Base-by-base conservation (phyloP, 35 echinoderm and acorn worm species). In the Hemicentrotus pulcherrimus region DNA sequence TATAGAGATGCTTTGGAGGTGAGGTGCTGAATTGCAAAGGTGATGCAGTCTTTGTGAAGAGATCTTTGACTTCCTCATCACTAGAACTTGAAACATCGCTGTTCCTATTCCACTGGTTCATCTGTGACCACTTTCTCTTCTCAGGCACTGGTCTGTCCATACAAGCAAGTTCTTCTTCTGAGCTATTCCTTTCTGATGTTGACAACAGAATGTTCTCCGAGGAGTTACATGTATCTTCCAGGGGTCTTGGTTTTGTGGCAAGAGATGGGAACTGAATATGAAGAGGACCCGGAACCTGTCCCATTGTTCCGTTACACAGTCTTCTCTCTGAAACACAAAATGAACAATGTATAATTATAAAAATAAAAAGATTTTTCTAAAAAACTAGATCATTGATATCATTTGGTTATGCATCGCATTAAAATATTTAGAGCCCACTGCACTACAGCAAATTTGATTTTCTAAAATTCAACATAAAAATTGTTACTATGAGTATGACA, bases 1-100 rank as follows among this genome's bases (percentile, higher is more conserved):
- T 98, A 61, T 90, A 94, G 65, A 98, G 94, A 88, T 98, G 95
- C 89, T 94, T 98, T 46, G 97, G 97, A n/a, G 97, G 97, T 28
- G 97, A 98, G 18, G 97, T 94, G 55, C 97, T 96, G 92, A 98
- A 98, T 94, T 95, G 96, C 60, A 98, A 65, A 12, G 96, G 97
- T 33, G 95, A 96, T 86, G 95, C 94, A 32, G 94, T 46, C 52
- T 94, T 96, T 32, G 94, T 89, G 95, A 96, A 98, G 13, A 98
- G 96, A 95, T 98, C 97, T 94, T 95, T 98, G 8, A 98, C 97
- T 91, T 98, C 97, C 48, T 98, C 96, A 86, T 98, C 97, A 94
- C 97, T 98, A 33, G 97, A 98, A 55, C 96, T 90, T 6, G 94
- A 96, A 22, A 92, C 94, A 31, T 96, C 85, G 41, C 97, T 86